A percentile compares a stretch with the other conserved stretches of the same genome.
Conservation (phyloP, 2,888 invertebrate species). For the Aphidius colemani region DNA sequence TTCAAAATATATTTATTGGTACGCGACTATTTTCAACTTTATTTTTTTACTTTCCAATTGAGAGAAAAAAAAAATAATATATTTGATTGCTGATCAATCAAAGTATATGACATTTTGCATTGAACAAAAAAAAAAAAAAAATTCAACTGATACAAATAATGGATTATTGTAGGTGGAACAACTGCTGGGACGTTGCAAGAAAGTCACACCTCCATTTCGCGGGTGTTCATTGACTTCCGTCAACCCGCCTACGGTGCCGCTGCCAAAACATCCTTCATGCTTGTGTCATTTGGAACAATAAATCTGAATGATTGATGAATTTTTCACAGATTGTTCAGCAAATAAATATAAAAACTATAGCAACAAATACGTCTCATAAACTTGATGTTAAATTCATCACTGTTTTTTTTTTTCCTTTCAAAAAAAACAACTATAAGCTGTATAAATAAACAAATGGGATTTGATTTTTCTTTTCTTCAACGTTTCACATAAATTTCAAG, state of each 20-base stretch:
- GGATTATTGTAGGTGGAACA: constrained; percentile 30
- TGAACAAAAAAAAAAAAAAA: neutral
- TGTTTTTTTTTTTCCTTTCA: too few species aligned
- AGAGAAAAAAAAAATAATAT: neutral
- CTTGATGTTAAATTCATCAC: too few species aligned
- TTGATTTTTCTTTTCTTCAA: too few species aligned
- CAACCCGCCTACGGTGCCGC: constrained; percentile 47
- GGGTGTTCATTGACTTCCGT: constrained; percentile 46
- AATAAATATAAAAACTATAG: neutral
- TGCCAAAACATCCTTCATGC: constrained; percentile 51
- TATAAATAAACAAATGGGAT: too few species aligned
- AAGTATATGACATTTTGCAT: constrained; percentile 17
- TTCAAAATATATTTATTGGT: too few species aligned
- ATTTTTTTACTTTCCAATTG: neutral
- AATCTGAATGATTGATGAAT: constrained; percentile 42
- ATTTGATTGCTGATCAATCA: constrained; percentile 44
- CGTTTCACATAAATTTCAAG: too few species aligned
- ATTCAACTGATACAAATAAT: constrained; percentile 32
- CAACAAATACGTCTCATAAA: neutral
- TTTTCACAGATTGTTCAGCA: constrained; percentile 4
- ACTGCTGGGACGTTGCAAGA: constrained; percentile 25
- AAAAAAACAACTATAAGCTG: too few species aligned
- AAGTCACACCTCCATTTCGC: constrained; percentile 42
- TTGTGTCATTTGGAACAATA: constrained; percentile 40
- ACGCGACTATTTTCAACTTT: neutral